A percentile compares a stretch with the other conserved stretches of the same genome.
Evolutionary conservation across 2,888 invertebrate species (phyloP).

Genomic region (Nipponacmea schrenckii): DNA sequence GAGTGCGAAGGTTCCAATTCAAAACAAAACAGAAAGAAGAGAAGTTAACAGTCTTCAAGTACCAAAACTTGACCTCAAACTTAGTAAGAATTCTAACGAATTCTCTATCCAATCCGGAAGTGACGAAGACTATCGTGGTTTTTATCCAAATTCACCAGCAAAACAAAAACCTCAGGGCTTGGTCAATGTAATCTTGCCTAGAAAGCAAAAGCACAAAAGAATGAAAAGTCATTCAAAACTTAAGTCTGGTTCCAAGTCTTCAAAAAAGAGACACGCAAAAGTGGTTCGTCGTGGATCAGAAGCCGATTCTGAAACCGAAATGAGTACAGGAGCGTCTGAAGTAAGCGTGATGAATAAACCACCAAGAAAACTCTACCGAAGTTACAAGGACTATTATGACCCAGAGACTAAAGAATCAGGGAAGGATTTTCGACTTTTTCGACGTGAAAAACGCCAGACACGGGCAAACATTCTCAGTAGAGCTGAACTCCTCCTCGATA

Average conservation of each 20-base stretch:
- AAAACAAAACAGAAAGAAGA: too few relatives aligned
- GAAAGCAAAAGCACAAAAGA: too few relatives aligned
- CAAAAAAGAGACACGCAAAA: background rate
- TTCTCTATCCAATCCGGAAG: background rate
- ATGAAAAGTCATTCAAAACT: background rate
- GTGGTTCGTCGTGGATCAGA: background rate
- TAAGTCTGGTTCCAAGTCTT: background rate
- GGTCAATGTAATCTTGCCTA: too few relatives aligned
- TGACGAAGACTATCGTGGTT: background rate
- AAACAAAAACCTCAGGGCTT: too few relatives aligned
- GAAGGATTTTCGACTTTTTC: background rate
- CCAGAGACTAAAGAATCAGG: background rate
- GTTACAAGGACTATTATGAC: background rate
- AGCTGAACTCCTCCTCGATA: background rate
- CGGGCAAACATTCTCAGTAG: background rate
- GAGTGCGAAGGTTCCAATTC: too few relatives aligned
- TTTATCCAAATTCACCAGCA: background rate
- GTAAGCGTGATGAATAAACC: background rate
- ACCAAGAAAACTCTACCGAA: background rate
- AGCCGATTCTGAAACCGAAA: slow-evolving; percentile 3
- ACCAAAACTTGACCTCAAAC: background rate
- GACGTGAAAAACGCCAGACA: background rate
- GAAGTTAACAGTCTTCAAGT: background rate
- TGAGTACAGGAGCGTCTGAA: background rate
- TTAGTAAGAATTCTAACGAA: background rate